Percentiles rank a stretch among this genome's conserved stretches.
phyloP scores from a whole-genome alignment of 2,888 invertebrate species.

The Cryptocephalus primarius region DNA sequence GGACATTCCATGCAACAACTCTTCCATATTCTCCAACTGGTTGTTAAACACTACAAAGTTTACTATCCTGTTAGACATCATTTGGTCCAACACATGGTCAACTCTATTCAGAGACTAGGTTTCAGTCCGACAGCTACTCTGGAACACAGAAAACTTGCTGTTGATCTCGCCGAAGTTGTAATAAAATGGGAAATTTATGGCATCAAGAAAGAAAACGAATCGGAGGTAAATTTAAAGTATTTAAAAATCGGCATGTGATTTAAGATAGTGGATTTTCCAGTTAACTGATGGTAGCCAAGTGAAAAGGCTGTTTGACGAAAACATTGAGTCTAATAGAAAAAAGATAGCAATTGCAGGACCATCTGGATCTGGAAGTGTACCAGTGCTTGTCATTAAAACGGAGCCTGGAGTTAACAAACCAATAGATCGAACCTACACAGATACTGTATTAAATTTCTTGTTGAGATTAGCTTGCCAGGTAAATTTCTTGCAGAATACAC shows the following conservation, averaged over 20 bases:
- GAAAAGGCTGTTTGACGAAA: constrained; percentile 32
- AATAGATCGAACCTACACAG: constrained; percentile 79
- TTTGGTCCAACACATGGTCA: constrained; percentile 88
- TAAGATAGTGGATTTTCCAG: constrained; percentile 5
- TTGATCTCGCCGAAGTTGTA: constrained; percentile 93
- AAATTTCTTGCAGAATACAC: constrained; percentile 4
- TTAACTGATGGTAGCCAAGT: constrained; percentile 15
- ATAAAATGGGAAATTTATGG: constrained; percentile 91
- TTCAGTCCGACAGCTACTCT: constrained; percentile 78
- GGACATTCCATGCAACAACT: constrained; percentile 94
- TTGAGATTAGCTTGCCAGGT: constrained; percentile 87
- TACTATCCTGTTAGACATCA: constrained; percentile 96
- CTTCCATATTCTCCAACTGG: constrained; percentile 88
- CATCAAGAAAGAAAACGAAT: constrained; percentile 35
- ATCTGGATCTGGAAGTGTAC: constrained; percentile 14
- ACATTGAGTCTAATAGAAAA: constrained; percentile 25
- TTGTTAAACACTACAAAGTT: constrained; percentile 92
- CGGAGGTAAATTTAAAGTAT: no score
- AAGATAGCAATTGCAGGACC: constrained; percentile 28
- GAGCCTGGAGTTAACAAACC: constrained; percentile 68
- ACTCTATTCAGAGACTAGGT: constrained; percentile 86
- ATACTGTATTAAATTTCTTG: constrained; percentile 85
- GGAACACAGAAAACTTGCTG: constrained; percentile 85
- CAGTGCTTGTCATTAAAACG: constrained; percentile 29
- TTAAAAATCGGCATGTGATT: no score